These are phyloP conservation scores for Pollenia griseotomentosa DNA, from an alignment of 2,888 invertebrate species.

Conservation along the genomic window DNA sequence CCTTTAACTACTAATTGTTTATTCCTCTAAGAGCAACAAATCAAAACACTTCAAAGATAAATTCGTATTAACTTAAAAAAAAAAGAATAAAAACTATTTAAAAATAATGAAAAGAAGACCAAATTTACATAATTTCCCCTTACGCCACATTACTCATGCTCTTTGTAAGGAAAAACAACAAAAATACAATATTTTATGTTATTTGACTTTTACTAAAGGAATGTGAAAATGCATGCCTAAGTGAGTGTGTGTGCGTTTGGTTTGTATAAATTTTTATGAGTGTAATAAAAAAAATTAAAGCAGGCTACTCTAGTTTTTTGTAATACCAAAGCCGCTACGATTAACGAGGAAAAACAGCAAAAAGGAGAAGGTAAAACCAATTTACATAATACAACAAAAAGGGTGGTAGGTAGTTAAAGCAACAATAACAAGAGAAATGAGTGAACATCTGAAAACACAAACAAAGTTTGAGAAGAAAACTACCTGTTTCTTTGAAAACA, in stretches of 20 bases:
- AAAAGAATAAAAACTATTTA: not conserved
- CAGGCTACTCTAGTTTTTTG: constrained; percentile 64
- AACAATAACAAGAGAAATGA: constrained; percentile 33
- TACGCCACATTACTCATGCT: not conserved
- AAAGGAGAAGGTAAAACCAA: constrained; percentile 35
- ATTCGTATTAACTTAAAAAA: too few species aligned
- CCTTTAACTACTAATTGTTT: too few species aligned
- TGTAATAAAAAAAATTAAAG: constrained; percentile 59
- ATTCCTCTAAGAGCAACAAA: not conserved
- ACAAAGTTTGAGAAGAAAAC: constrained; percentile 32
- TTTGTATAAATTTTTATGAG: constrained; percentile 36
- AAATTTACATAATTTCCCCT: constrained; percentile 51
- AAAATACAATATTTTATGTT: not conserved
- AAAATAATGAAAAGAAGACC: not conserved
- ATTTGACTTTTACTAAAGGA: constrained; percentile 42
- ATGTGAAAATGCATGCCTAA: not conserved
- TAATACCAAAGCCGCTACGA: constrained; percentile 48
- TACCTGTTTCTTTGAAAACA: constrained; percentile 65
- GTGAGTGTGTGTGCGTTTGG: not conserved
- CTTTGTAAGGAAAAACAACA: not conserved
- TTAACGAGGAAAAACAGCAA: constrained; percentile 34
- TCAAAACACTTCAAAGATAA: not conserved
- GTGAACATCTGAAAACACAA: constrained; percentile 33
- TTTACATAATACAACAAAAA: constrained; percentile 64
- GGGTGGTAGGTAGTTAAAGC: constrained; percentile 3